Conservation (phyloP, 2,113 vertebrate species). For the Callochromis pleurospilus region DNA sequence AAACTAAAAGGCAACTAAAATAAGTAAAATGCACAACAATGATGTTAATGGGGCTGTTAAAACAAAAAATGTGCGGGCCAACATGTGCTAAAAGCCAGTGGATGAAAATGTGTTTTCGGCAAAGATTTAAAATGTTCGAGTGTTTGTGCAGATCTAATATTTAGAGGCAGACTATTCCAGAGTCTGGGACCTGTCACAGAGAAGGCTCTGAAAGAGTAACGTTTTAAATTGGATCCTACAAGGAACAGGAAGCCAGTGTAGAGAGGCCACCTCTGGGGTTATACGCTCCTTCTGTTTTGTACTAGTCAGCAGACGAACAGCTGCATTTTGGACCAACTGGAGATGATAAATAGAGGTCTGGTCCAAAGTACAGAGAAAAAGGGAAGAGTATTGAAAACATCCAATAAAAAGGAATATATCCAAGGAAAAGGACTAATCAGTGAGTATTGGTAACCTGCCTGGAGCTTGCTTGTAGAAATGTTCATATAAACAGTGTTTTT, state of each 20-base stretch:
- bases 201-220: background rate
- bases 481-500: background rate
- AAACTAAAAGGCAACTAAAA: background rate
- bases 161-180: background rate
- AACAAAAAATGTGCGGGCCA: background rate
- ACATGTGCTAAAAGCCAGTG: background rate
- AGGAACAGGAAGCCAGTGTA: background rate
- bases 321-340: background rate
- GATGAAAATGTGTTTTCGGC: rapidly evolving
- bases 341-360: background rate
- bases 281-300: background rate
- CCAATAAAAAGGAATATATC: background rate
- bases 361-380: background rate
- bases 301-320: background rate
- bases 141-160: background rate
- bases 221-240: background rate
- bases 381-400: background rate
- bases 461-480: background rate
- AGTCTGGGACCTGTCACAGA: background rate
- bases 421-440: background rate
- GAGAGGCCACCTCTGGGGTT: background rate
- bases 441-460: background rate
- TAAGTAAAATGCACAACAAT: background rate
- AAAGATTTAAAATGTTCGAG: background rate
- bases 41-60: background rate